A percentile compares a stretch with the other conserved stretches of the same genome.
Conservation (phyloP, 2,888 invertebrate species). For the Girardia tigrina region DNA sequence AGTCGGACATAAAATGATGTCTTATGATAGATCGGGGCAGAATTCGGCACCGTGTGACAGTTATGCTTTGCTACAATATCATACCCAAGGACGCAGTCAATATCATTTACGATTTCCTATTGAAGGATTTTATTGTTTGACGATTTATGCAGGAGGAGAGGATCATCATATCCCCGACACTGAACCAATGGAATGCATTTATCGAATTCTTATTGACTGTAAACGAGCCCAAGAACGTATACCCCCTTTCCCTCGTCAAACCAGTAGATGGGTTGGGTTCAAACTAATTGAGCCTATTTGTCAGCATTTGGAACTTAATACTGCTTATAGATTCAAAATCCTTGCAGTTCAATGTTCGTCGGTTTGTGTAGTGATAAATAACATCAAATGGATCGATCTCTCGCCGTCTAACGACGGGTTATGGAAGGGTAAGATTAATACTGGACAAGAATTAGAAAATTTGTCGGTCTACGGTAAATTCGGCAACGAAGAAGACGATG, state of each 20-base stretch:
- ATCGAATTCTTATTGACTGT: conserved; percentile 37
- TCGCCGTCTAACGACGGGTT: conserved; percentile 17
- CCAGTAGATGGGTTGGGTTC: conserved; percentile 36
- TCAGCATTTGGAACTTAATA: conserved; percentile 27
- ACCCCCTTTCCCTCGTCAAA: conserved; percentile 36
- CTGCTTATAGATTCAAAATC: conserved; percentile 35
- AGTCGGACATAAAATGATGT: conserved; percentile 37
- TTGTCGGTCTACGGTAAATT: conserved; percentile 36
- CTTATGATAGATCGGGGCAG: conserved; percentile 35
- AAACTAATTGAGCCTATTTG: conserved; percentile 33
- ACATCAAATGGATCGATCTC: conserved; percentile 34
- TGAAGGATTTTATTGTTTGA: conserved; percentile 42
- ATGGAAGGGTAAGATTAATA: conserved; percentile 33
- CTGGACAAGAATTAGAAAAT: conserved; percentile 36
- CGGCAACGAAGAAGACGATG: conserved; percentile 28
- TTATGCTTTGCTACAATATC: conserved; percentile 34
- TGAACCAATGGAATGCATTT: conserved; percentile 36
- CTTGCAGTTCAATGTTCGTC: conserved; percentile 33
- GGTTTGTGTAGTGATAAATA: conserved; percentile 35
- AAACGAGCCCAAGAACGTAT: conserved; percentile 27
- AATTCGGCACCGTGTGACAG: conserved; percentile 35
- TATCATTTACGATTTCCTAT: conserved; percentile 44
- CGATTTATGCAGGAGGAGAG: conserved; percentile 30
- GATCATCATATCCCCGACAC: background rate
- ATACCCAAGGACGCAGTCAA: conserved; percentile 37